phyloP scores from a whole-genome alignment of 1,140 invertebrate species.

The Stenopsyche tienmushanensis region DNA sequence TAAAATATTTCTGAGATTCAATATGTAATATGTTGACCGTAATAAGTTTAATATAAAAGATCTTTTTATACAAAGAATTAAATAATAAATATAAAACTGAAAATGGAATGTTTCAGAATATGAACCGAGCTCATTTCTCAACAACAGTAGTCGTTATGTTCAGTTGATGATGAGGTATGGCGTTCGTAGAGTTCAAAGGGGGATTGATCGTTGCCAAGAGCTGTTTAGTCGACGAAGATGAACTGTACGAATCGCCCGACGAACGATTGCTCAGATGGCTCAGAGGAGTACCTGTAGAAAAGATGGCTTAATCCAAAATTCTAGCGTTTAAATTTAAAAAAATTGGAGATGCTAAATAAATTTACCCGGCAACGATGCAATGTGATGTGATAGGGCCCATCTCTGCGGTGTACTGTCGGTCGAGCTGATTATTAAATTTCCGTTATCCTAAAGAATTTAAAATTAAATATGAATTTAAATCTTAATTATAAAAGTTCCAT shows the following conservation, averaged over 20 bases:
- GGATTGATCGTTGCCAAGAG: slow-evolving; percentile 52
- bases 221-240: slow-evolving; percentile 68
- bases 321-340: not conserved
- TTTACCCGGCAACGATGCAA: slow-evolving; percentile 51
- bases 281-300: slow-evolving; percentile 61
- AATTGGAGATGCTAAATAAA: not conserved
- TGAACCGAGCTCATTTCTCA: slow-evolving; percentile 10
- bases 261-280: slow-evolving; percentile 67
- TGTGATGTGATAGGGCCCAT: slow-evolving; percentile 54
- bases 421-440: slow-evolving; percentile 37
- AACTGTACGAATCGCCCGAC: slow-evolving; percentile 73
- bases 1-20: too few relatives aligned
- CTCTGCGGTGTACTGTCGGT: slow-evolving; percentile 52
- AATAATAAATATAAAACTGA: too few relatives aligned
- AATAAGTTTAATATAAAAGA: too few relatives aligned
- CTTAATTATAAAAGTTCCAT: slow-evolving; percentile 1
- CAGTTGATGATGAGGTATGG: slow-evolving; percentile 3
- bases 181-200: not conserved
- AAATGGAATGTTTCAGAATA: too few relatives aligned
- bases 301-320: slow-evolving; percentile 24
- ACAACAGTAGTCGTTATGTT: not conserved
- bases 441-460: slow-evolving; percentile 27
- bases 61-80: too few relatives aligned
- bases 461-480: slow-evolving; percentile 5
- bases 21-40: too few relatives aligned